Evolutionary conservation across 37 sponge, comb jelly and placozoan genomes (phyloP).

Genomic region (Ephydatia muelleri): DNA sequence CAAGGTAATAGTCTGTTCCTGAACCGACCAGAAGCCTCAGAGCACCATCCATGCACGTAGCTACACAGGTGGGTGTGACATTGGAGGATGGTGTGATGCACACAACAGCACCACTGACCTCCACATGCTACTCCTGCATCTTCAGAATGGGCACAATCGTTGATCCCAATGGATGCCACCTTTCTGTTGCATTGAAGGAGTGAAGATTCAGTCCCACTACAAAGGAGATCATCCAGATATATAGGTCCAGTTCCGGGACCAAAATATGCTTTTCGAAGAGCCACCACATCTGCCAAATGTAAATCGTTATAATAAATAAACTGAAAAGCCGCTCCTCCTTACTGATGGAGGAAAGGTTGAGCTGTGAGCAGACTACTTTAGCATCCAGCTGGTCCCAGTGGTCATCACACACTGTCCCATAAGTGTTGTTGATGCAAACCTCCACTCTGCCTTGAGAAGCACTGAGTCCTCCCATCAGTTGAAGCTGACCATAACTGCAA

Average conservation of each 20-base stretch:
- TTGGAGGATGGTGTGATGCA: background rate
- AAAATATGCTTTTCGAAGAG: conserved; percentile 9
- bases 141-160: conserved; percentile 42
- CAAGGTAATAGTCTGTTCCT: background rate
- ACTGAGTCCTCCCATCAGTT: conserved; percentile 30
- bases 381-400: conserved; percentile 39
- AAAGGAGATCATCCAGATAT: conserved; percentile 17
- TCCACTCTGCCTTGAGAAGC: conserved; percentile 27
- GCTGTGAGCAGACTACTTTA: conserved; percentile 56
- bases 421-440: conserved; percentile 40
- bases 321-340: background rate
- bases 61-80: background rate
- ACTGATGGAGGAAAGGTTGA: conserved; percentile 30
- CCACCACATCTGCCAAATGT: conserved; percentile 11
- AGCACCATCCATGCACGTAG: conserved; percentile 19
- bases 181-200: conserved; percentile 13
- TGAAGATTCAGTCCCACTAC: background rate
- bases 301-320: background rate
- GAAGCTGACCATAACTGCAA: conserved; percentile 24
- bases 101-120: conserved; percentile 14
- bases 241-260: conserved; percentile 35
- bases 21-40: conserved; percentile 1
- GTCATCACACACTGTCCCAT: conserved; percentile 63
- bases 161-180: conserved; percentile 9
- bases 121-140: conserved; percentile 64